Percentiles rank a stretch among this genome's conserved stretches.
These are phyloP conservation scores for Luperina testacea DNA, from an alignment of 2,888 invertebrate genomes.

Conservation along the genomic window DNA sequence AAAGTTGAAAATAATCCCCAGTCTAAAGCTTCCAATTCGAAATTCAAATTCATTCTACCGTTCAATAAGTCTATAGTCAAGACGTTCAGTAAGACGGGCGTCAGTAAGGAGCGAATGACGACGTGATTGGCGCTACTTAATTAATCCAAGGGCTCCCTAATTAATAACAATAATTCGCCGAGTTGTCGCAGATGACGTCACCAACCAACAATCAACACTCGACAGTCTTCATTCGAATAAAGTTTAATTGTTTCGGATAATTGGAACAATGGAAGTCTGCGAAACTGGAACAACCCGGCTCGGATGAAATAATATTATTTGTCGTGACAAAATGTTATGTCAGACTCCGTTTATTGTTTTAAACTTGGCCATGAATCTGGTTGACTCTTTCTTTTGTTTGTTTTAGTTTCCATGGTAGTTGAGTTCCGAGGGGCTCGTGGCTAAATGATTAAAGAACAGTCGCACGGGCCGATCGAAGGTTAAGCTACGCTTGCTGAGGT, in stretches of 20 bases:
- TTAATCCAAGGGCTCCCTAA: constrained; percentile 88
- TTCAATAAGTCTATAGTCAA: constrained; percentile 81
- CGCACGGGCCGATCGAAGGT: background rate
- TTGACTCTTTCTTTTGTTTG: constrained; percentile 37
- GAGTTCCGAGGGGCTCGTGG: background rate
- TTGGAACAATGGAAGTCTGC: constrained; percentile 69
- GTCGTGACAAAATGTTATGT: constrained; percentile 58
- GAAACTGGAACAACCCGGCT: constrained; percentile 63
- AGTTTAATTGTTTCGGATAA: constrained; percentile 75
- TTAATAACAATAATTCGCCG: constrained; percentile 89
- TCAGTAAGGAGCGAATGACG: constrained; percentile 82
- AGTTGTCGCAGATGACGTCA: constrained; percentile 86
- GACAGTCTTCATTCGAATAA: constrained; percentile 75
- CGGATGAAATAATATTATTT: constrained; percentile 61
- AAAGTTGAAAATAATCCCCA: background rate
- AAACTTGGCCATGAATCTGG: constrained; percentile 27
- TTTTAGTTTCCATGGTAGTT: constrained; percentile 7
- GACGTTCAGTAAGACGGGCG: constrained; percentile 86
- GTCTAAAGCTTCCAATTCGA: constrained; percentile 1
- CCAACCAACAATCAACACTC: constrained; percentile 67
- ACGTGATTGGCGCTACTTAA: constrained; percentile 89
- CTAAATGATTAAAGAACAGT: background rate
- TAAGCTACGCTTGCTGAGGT: background rate
- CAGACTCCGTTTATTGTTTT: constrained; percentile 53
- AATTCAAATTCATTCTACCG: constrained; percentile 59